Base-by-base conservation (phyloP, 2,888 invertebrate species). In the Herminia tarsipennalis region DNA sequence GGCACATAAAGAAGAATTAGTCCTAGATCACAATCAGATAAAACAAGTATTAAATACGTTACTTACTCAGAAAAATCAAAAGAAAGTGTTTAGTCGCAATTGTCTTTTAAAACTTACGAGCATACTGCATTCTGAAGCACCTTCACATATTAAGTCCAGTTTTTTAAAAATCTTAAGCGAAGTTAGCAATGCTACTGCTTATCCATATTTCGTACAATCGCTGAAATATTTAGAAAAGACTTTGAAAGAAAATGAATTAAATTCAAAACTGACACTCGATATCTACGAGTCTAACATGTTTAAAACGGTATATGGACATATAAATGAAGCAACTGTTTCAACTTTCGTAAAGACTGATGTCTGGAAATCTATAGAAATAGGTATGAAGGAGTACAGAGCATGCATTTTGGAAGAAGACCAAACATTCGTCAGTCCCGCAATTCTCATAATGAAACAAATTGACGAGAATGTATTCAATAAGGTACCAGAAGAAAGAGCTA, bases 21-120 rank as follows among this genome's bases (percentile, higher is more conserved):
- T 92, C 17, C 76, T 95, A 51, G 96, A 96, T 66, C 81, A 92
- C 22, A 93, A 95, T 52, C 96, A 96, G 71, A 78, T 95, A 10
- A 86, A 93, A 0, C 81, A 95, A 24, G 85, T 94, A 12, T 71
- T 96, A 1, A 94, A 93, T 56, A 94, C 93, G 6, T 81, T 95
- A 40, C 60, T 95, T 0, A 93, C 92, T 0, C 88, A 92, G 3
- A 92, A 93, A 60, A 87, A 90, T 3, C 77, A 91, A 14, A 92
- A 88, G 25, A 91, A 81, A 61, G 43, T 80, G 21, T 88, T 90
- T 24, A 78, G 77, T 32, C 88, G 84, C 39, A 83, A 88, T 35
- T 86, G 86, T 32, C 58, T 88, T 1, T 51, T 76, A 5, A 83
- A 84, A 68, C 70, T 92, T 3, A 84, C 87, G 28, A 68, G 70